A percentile compares a stretch with the other conserved stretches of the same genome.
phyloP scores from a whole-genome alignment of 2,113 vertebrate species.

The Sylvietta virens region DNA sequence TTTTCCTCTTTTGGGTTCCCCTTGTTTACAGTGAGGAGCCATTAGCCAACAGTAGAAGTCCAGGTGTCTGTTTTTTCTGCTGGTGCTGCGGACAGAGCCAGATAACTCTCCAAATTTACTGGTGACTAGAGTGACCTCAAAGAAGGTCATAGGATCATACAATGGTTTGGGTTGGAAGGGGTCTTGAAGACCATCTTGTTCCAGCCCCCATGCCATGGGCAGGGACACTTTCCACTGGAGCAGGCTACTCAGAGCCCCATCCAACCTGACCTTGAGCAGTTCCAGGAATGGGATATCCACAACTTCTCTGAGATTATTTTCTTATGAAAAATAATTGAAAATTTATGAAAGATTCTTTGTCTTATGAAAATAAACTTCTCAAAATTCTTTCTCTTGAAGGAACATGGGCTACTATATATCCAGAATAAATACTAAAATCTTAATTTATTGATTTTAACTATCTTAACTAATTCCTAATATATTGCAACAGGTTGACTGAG shows the following conservation, averaged over 20 bases:
- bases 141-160: neutral
- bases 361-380: too few species aligned
- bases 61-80: neutral
- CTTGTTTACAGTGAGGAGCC: neutral
- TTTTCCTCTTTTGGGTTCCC: neutral
- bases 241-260: neutral
- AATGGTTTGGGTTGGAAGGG: neutral
- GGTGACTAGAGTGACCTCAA: neutral
- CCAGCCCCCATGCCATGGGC: fast-evolving
- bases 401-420: neutral
- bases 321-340: too few species aligned
- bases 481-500: neutral
- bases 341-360: too few species aligned
- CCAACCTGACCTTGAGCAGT: neutral
- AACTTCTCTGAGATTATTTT: neutral
- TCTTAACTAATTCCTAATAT: neutral
- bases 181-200: neutral
- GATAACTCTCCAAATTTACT: neutral
- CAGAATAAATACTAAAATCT: neutral
- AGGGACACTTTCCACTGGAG: neutral
- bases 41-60: neutral
- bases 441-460: neutral
- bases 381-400: neutral
- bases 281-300: neutral
- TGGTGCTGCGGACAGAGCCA: neutral